phyloP scores from a whole-genome alignment of 2,888 invertebrate species.

The Polymixis lichenea region DNA sequence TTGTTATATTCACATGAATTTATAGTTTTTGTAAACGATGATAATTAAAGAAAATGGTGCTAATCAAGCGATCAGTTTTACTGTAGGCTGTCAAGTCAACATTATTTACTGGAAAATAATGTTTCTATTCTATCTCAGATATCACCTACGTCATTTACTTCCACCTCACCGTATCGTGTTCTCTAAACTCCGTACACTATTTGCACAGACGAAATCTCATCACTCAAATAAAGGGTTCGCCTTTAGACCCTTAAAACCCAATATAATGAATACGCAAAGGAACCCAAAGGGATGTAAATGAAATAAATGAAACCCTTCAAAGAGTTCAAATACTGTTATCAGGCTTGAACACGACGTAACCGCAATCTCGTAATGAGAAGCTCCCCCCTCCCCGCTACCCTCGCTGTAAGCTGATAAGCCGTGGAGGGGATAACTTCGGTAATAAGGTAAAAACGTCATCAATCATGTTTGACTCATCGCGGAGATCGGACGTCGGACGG shows the following conservation, averaged over 20 bases:
- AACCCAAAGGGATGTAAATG: conserved; percentile 65
- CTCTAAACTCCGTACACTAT: conserved; percentile 53
- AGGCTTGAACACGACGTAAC: conserved; percentile 76
- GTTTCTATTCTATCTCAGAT: no score
- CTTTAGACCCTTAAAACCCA: conserved; percentile 57
- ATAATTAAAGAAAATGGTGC: background rate
- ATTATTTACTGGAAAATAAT: background rate
- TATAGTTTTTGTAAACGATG: background rate
- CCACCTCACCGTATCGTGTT: conserved; percentile 28
- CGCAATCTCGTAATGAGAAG: conserved; percentile 81
- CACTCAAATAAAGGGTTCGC: conserved; percentile 57
- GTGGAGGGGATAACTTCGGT: conserved; percentile 64
- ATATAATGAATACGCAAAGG: conserved; percentile 64
- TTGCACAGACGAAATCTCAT: conserved; percentile 57
- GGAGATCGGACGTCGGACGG: conserved; percentile 68
- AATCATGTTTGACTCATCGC: conserved; percentile 81
- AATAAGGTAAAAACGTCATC: conserved; percentile 82
- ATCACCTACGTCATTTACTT: background rate
- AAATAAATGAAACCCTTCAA: conserved; percentile 69
- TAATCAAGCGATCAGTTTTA: conserved; percentile 1
- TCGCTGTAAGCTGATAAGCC: conserved; percentile 72
- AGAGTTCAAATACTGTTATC: conserved; percentile 77
- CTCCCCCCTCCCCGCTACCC: conserved; percentile 70
- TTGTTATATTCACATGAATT: conserved; percentile 5
- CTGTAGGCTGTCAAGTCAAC: background rate